Evolutionary conservation across 2,113 vertebrate species (phyloP), one percentile per base, ranked within the genome.

Genomic region (Gadus macrocephalus): DNA sequence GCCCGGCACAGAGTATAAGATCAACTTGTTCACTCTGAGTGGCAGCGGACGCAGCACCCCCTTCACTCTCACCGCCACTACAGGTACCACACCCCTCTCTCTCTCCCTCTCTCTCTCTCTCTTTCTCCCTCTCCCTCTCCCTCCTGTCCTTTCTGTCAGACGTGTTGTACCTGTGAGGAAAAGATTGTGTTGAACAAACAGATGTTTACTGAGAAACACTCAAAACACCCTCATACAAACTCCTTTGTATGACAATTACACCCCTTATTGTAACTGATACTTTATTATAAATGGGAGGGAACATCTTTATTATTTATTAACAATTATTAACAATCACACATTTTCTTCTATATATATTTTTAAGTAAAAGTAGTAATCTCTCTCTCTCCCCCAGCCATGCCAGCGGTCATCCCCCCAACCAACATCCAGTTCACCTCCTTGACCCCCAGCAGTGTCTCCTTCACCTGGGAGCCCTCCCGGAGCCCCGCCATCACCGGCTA

Each of bases 21-120:
- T 99, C 83, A 88, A 94, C 86, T 86, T 99, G 61, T 98, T 96
- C 68, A 94, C 96, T 1, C 80, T 99, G 79, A 98, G 94, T 0
- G 95, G 94, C 70, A 94, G 93, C 0, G 89, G 94, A n/a, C 95
- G 95, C 80, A 99, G 97, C 3, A 87, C 92, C 2, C 97, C 97
- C 0, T 90, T 94, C 66, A 84, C 90, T n/a, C 89, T 98, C 3
- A 95, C 95, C 4, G 95, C 94, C 59, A 92, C 92, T 69, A 99
- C 97, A 11, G 93, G 97, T 99, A 93, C 74, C 5, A 20, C 38
- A 2, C 14, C n/a, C 25, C 42, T 49, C 9, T 9, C 42, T 9
- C 42, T 49, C 42, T 49, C 42, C 2, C 42, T 49, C 42, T 49
- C 42, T 49, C 4, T 42, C 38, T 42, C 38, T 42, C 38, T 42